Evolutionary conservation across 2,113 vertebrate genomes (phyloP).

Genomic region (Thryonomys swinderianus): DNA sequence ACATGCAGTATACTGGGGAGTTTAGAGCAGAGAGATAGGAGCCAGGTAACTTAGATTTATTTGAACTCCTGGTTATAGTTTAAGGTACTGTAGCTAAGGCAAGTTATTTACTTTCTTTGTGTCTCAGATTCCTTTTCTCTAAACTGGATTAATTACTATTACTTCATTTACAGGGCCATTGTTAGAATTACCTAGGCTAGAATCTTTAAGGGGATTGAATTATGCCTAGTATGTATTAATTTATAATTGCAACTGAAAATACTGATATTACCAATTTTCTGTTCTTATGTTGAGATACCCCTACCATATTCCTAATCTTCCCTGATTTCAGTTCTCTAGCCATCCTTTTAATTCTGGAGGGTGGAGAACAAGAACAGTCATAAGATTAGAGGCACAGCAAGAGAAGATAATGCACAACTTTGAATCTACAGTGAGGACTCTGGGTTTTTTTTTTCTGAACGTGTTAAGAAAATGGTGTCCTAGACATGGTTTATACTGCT

Average conservation of each 20-base stretch:
- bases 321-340: neutral
- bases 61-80: slow-evolving; percentile 1
- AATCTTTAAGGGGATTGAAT: neutral
- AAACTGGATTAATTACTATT: neutral
- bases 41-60: neutral
- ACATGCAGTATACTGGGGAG: neutral
- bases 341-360: slow-evolving; percentile 27
- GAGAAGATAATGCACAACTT: neutral
- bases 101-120: neutral
- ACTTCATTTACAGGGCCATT: neutral
- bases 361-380: neutral
- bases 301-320: neutral
- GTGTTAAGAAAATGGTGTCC: neutral
- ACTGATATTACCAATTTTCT: neutral
- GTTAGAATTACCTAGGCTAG: neutral
- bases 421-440: neutral
- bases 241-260: neutral
- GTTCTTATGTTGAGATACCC: neutral
- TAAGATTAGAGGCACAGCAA: neutral
- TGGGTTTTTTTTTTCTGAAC: slow-evolving; percentile 40
- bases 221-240: neutral
- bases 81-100: neutral
- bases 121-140: neutral
- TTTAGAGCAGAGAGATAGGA: neutral
- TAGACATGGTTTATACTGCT: neutral